A percentile compares a stretch with the other conserved stretches of the same genome.
Evolutionary conservation across 1,140 invertebrate genomes (phyloP).

Genomic region (Brachionus asplanchnoidis): DNA sequence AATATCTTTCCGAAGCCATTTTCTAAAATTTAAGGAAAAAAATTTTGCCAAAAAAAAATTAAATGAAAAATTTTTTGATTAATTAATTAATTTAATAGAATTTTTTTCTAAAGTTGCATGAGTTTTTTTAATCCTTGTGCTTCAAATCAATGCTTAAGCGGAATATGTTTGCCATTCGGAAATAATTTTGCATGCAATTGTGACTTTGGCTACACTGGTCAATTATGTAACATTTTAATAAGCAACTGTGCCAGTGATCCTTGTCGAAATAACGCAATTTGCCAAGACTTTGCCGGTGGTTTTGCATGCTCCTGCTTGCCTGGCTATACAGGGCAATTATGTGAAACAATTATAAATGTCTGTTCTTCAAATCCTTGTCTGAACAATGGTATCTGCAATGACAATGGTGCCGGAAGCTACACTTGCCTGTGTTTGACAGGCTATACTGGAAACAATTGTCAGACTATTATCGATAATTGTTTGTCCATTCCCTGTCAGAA

Average conservation of each 20-base stretch:
- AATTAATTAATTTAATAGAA: too few relatives aligned
- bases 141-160: slow-evolving; percentile 66
- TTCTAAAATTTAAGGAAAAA: too few relatives aligned
- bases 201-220: slow-evolving; percentile 79
- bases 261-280: slow-evolving; percentile 24
- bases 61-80: too few relatives aligned
- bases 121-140: slow-evolving; percentile 44
- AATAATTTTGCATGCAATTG: slow-evolving; percentile 69
- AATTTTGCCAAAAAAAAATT: too few relatives aligned
- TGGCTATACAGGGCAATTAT: slow-evolving; percentile 20
- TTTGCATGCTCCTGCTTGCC: slow-evolving; percentile 10
- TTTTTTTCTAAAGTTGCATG: slow-evolving; percentile 42
- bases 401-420: too few relatives aligned
- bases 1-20: too few relatives aligned
- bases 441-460: too few relatives aligned
- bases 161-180: neutral
- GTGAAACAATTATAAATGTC: neutral
- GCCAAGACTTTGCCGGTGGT: neutral
- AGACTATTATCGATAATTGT: too few relatives aligned
- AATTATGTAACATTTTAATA: slow-evolving; percentile 69
- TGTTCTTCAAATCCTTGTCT: slow-evolving; percentile 40
- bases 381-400: too few relatives aligned
- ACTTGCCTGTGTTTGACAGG: too few relatives aligned
- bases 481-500: slow-evolving; percentile 42
- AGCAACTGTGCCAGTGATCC: slow-evolving; percentile 77